Evolutionary conservation across 2,113 vertebrate species (phyloP).

Genomic region (Heptranchias perlo): DNA sequence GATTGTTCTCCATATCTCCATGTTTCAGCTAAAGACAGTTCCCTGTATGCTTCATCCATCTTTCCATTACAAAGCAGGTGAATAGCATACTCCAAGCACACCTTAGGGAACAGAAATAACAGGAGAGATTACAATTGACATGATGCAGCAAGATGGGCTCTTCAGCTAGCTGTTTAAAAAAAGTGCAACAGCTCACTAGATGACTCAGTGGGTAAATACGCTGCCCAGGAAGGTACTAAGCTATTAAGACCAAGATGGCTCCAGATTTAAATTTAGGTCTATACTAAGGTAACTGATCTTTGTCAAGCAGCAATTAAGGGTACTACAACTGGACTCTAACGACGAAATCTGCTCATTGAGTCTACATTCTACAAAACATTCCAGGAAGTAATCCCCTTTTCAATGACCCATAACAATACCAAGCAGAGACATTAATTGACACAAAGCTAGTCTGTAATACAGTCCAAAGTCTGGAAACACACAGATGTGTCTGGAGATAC

Average conservation of each 20-base stretch:
- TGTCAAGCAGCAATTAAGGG: background rate
- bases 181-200: no score
- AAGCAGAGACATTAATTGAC: background rate
- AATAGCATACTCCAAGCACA: constrained; percentile 77
- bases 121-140: background rate
- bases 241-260: background rate
- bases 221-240: background rate
- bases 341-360: background rate
- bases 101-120: constrained; percentile 51
- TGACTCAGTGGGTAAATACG: background rate
- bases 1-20: constrained; percentile 75
- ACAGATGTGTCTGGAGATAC: background rate
- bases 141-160: background rate
- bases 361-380: background rate
- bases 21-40: constrained; percentile 65
- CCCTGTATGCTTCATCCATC: constrained; percentile 67
- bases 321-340: no score
- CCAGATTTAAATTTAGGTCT: background rate
- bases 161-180: background rate
- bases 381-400: background rate
- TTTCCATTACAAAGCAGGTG: constrained; percentile 71
- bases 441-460: background rate
- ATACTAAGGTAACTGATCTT: background rate
- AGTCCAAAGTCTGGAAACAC: background rate
- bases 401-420: background rate